Base-by-base conservation (phyloP, 2,888 invertebrate genomes). In the Sinodicranocentrus sp. region DNA sequence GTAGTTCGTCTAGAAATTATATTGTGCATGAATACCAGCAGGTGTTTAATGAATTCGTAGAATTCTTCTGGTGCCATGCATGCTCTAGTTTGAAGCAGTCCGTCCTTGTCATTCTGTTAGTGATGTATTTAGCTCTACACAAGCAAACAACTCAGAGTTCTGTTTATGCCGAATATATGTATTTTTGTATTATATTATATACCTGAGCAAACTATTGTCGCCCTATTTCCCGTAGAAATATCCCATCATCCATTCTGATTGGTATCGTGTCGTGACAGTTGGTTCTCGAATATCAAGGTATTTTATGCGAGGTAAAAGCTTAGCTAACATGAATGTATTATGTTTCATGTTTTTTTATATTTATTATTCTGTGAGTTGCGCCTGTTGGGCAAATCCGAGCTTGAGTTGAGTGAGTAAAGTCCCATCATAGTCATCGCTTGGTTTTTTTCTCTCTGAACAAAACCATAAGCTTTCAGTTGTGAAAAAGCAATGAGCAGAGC, bases 181-280 rank as follows among this genome's bases (percentile, higher is more conserved):
- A n/a, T n/a, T n/a, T n/a, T n/a, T n/a, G n/a, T n/a, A n/a, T n/a
- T n/a, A n/a, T n/a, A n/a, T n/a, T n/a, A n/a, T n/a, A n/a, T n/a
- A n/a, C n/a, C n/a, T n/a, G n/a, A n/a, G n/a, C n/a, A n/a, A n/a
- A n/a, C n/a, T n/a, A n/a, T n/a, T n/a, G n/a, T n/a, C n/a, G n/a
- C n/a, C n/a, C n/a, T n/a, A n/a, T n/a, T n/a, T n/a, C n/a, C n/a
- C n/a, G n/a, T n/a, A n/a, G n/a, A n/a, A n/a, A n/a, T n/a, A n/a
- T n/a, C n/a, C n/a, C n/a, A n/a, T n/a, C n/a, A 33, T 33, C 3
- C 10, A 33, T 33, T 25, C 39, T 72, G 72, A 72, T 72, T 59
- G 72, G 59, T 59, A 72, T 33, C 59, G 59, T 59, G 59, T 33
- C 59, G 10, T 72, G 72, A 72, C 72, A 72, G 72, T 72, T 72